phyloP scores from a whole-genome alignment of 2,113 vertebrate genomes.

The Urocitellus parryii region DNA sequence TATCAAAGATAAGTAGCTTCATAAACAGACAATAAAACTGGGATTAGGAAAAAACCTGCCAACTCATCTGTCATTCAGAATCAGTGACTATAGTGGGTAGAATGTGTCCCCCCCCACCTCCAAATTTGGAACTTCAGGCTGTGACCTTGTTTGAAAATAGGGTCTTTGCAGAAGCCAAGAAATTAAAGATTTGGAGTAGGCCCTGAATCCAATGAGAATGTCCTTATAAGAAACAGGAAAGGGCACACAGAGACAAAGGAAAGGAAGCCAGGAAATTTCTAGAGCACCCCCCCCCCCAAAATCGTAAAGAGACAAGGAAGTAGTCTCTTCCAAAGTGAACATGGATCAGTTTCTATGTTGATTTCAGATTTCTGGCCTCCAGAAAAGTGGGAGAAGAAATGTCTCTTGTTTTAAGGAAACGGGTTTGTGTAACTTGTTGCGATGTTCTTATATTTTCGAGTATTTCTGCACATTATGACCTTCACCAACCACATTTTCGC shows the following conservation, averaged over 20 bases:
- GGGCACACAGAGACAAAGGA: too few species aligned
- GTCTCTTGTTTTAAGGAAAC: not conserved
- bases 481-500: not conserved
- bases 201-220: not conserved
- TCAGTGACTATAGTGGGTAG: not conserved
- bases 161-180: not conserved
- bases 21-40: conserved; percentile 10
- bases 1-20: not conserved
- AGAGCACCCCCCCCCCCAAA: fast-evolving
- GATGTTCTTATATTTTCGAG: not conserved
- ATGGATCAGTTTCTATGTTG: not conserved
- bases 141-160: not conserved
- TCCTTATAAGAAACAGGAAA: not conserved
- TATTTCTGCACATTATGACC: not conserved
- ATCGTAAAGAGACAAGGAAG: not conserved
- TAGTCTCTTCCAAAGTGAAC: not conserved
- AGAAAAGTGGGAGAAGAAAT: not conserved
- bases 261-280: not conserved
- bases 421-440: not conserved
- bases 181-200: not conserved
- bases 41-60: not conserved
- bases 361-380: not conserved
- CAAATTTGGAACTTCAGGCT: not conserved
- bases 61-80: not conserved
- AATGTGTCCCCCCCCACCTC: fast-evolving